These are phyloP conservation scores for Buceros bicornis DNA, from an alignment of 2,797 vertebrate species.

Conservation along the genomic window DNA sequence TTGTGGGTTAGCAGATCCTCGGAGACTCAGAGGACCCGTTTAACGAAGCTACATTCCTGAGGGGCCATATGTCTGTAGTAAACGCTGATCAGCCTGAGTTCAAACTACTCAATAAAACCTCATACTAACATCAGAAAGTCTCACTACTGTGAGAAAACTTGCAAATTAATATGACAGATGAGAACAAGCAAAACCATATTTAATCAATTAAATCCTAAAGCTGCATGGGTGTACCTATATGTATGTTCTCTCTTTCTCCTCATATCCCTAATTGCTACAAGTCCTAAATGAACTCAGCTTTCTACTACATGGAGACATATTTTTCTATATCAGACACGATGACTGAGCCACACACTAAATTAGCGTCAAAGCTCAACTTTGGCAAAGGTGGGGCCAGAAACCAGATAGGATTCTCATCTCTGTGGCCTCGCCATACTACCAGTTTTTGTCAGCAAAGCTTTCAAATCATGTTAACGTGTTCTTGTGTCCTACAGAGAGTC, in stretches of 20 bases:
- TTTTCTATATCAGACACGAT: not conserved
- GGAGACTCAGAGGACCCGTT: not conserved
- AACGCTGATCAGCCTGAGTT: not conserved
- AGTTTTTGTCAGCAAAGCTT: not conserved
- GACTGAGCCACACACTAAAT: not conserved
- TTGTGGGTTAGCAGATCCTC: accelerated
- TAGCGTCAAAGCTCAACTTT: not conserved
- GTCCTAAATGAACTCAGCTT: not conserved
- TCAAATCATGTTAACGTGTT: not conserved
- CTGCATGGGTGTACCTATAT: not conserved
- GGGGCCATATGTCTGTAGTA: not conserved
- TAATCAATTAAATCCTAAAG: not conserved
- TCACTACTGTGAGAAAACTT: not conserved
- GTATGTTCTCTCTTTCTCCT: not conserved
- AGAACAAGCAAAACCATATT: not conserved
- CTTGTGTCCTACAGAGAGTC: not conserved
- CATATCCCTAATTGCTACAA: not conserved
- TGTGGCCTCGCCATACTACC: not conserved
- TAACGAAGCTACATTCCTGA: not conserved
- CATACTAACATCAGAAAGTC: not conserved
- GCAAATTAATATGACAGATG: not conserved
- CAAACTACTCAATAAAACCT: not conserved
- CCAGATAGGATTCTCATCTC: not conserved
- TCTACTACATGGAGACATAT: not conserved
- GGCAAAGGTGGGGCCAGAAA: not conserved